A percentile compares a stretch with the other conserved stretches of the same genome.
Evolutionary conservation across 2,113 vertebrate genomes (phyloP).

Genomic region (Grallaria varia): DNA sequence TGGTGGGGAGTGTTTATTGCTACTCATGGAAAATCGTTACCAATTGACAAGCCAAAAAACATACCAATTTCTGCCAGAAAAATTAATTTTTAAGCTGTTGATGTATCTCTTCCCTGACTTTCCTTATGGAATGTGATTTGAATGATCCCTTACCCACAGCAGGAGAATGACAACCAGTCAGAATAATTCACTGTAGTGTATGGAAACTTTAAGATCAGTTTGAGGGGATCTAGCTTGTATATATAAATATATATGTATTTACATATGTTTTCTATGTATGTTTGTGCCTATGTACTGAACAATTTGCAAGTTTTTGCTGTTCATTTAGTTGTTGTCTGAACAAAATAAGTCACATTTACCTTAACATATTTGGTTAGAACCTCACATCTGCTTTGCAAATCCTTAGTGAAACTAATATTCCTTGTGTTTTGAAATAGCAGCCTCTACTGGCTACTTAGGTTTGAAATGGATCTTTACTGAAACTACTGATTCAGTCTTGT

Average conservation of each 20-base stretch:
- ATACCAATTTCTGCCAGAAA: slow-evolving; percentile 32
- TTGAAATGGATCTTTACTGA: not conserved
- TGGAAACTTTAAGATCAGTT: not conserved
- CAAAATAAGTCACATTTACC: not conserved
- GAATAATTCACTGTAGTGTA: not conserved
- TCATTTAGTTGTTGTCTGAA: not conserved
- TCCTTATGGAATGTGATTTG: slow-evolving; percentile 22
- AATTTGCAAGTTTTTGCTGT: not conserved
- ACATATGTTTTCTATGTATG: not conserved
- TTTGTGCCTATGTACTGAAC: not conserved
- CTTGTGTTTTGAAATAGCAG: not conserved
- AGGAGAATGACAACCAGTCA: not conserved
- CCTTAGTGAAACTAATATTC: not conserved
- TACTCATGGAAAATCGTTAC: slow-evolving; percentile 48
- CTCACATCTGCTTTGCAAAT: slow-evolving; percentile 6
- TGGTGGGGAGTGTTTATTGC: slow-evolving; percentile 34
- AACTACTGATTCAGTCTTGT: not conserved
- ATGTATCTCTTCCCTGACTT: slow-evolving; percentile 14
- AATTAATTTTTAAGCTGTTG: not conserved
- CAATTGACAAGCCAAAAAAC: slow-evolving; percentile 45
- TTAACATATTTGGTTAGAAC: not conserved
- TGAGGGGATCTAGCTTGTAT: not conserved
- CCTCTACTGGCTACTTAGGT: not conserved
- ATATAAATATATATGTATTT: not conserved
- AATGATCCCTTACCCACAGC: not conserved